Evolutionary conservation across 1,140 invertebrate genomes (phyloP).

Genomic region (Nixonia krombeini): DNA sequence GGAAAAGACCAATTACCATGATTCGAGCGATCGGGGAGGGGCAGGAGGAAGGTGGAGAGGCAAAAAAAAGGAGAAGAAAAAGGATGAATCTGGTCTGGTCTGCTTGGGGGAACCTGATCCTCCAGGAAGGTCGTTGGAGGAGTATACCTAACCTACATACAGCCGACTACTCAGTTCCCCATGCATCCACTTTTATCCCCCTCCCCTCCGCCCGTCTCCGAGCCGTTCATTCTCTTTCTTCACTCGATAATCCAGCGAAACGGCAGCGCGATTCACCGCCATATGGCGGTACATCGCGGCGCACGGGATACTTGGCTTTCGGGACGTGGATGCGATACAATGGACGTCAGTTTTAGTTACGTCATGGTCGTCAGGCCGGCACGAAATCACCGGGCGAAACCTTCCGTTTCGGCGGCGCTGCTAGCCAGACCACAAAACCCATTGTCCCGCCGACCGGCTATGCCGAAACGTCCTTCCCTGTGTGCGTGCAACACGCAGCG

Average conservation of each 20-base stretch:
- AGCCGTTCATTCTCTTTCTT: constrained; percentile 8
- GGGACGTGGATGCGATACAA: constrained; percentile 56
- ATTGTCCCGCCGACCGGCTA: constrained; percentile 12
- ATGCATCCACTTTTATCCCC: too few relatives aligned
- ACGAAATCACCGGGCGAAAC: constrained; percentile 52
- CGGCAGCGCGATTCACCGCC: constrained; percentile 45
- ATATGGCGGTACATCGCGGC: constrained; percentile 42
- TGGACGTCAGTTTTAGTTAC: constrained; percentile 65
- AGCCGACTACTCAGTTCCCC: background rate
- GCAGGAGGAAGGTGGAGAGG: background rate
- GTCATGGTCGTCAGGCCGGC: constrained; percentile 59
- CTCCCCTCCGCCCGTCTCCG: too few relatives aligned
- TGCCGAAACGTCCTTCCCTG: constrained; percentile 9
- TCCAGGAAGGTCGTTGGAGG: constrained; percentile 8
- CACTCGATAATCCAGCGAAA: constrained; percentile 58
- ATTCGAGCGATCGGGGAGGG: constrained; percentile 9
- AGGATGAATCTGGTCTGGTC: too few relatives aligned
- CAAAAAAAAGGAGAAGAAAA: background rate
- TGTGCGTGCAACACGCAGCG: background rate
- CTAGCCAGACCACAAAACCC: constrained; percentile 8
- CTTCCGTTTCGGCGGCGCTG: constrained; percentile 14
- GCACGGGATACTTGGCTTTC: constrained; percentile 32
- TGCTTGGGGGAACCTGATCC: constrained; percentile 11
- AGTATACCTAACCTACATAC: constrained; percentile 3
- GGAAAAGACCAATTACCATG: constrained; percentile 33